Evolutionary conservation across 2,888 invertebrate genomes (phyloP), one percentile per base, ranked within the genome.

Genomic region (Teleiodes luculella): DNA sequence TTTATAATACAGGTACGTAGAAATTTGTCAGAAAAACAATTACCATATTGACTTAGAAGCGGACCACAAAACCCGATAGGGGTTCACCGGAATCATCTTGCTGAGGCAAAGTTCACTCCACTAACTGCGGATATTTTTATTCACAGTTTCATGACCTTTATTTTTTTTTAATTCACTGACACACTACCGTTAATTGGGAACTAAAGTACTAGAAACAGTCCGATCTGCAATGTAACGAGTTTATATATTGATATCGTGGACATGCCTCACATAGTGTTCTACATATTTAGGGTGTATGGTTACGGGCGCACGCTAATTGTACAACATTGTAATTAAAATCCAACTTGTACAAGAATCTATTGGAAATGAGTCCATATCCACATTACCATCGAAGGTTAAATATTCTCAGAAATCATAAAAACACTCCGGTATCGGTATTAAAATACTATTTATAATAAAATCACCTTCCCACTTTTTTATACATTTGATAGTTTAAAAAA

Each of bases 21-120:
- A 46, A 46, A 46, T n/a, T n/a, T n/a, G n/a, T n/a, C n/a, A n/a
- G n/a, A n/a, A n/a, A n/a, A n/a, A 18, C n/a, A n/a, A 69, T 76
- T 83, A 85, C 85, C 85, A 66, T 83, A 83, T 68, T 80, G 78
- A 59, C 66, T 75, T 33, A 85, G 75, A 43, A 85, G 65, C n/a
- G 60, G 48, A 41, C 61, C 65, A 58, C 85, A 85, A 51, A 74
- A 54, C 53, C 67, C 59, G 56, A 46, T 58, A 49, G 63, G 65
- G 8, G 67, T 53, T 48, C 30, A 57, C 61, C 20, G 58, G 52
- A 52, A 60, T 60, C 61, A 64, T 66, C 53, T 60, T 55, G 47
- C 16, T n/a, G 48, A 46, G 43, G 18, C 41, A 52, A 49, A 49
- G 28, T 58, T 53, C 28, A 46, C 46, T 10, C 24, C 33, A 52